A percentile compares a stretch with the other conserved stretches of the same genome.
Evolutionary conservation across 2,797 vertebrate species (phyloP).

Genomic region (Paratrypauchen microcephalus): DNA sequence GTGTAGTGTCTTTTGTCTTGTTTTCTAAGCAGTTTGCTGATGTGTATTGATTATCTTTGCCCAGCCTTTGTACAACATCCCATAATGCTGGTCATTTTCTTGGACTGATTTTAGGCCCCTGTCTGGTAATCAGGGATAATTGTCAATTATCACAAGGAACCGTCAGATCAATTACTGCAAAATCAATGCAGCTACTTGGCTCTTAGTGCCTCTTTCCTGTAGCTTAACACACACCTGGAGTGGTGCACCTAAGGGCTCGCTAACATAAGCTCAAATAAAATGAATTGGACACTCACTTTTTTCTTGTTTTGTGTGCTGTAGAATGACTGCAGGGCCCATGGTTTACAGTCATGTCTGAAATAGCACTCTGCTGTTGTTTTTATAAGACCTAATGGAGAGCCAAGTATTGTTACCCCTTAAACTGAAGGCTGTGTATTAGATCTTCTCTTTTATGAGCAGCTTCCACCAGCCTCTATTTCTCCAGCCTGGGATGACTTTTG

Average conservation of each 20-base stretch:
- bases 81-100: constrained; percentile 81
- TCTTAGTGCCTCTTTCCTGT: constrained; percentile 53
- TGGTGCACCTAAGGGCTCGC: constrained; percentile 49
- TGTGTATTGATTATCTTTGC: constrained; percentile 78
- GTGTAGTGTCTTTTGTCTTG: constrained; percentile 61
- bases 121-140: constrained; percentile 86
- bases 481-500: constrained; percentile 74
- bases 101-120: constrained; percentile 80
- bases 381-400: constrained; percentile 79
- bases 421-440: constrained; percentile 74
- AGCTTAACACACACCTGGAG: constrained; percentile 55
- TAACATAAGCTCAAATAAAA: constrained; percentile 31
- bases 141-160: constrained; percentile 87
- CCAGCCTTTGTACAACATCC: constrained; percentile 78
- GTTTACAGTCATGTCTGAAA: constrained; percentile 59
- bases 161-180: constrained; percentile 83
- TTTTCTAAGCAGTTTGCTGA: constrained; percentile 72
- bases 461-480: constrained; percentile 59
- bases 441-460: constrained; percentile 73
- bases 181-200: constrained; percentile 79
- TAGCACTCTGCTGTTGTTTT: constrained; percentile 61
- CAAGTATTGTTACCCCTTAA: constrained; percentile 80
- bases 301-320: constrained; percentile 44
- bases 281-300: constrained; percentile 31
- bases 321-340: constrained; percentile 40